These are phyloP conservation scores for Eilema depressum DNA, from an alignment of 2,888 invertebrate genomes.

Conservation along the genomic window DNA sequence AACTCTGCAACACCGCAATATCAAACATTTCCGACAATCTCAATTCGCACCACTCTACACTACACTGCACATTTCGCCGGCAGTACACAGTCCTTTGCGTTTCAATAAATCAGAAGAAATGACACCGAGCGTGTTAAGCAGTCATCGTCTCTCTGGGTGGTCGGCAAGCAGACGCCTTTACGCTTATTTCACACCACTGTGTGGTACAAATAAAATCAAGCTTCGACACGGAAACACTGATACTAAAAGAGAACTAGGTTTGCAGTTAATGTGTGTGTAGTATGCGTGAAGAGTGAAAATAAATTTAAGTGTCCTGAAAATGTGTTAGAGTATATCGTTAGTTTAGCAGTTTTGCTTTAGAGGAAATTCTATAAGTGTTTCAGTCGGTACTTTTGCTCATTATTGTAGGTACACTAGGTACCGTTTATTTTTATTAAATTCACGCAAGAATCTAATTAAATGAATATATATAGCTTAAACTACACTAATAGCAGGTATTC, in stretches of 20 bases:
- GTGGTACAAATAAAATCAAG: constrained; percentile 77
- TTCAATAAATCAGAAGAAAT: constrained; percentile 85
- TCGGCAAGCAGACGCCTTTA: constrained; percentile 75
- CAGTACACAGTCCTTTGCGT: constrained; percentile 68
- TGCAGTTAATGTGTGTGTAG: constrained; percentile 34
- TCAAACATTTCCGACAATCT: constrained; percentile 15
- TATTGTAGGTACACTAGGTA: neutral
- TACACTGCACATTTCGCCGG: constrained; percentile 43
- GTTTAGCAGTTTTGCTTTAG: neutral
- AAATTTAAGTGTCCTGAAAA: constrained; percentile 40
- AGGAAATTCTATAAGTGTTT: constrained; percentile 7
- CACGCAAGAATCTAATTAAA: neutral
- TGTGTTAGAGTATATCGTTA: constrained; percentile 20
- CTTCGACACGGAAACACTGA: constrained; percentile 67
- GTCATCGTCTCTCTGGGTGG: constrained; percentile 84
- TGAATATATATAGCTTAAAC: too few relatives aligned
- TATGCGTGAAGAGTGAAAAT: constrained; percentile 40
- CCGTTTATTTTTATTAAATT: neutral
- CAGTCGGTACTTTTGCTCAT: neutral
- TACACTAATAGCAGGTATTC: too few relatives aligned
- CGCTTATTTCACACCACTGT: constrained; percentile 78
- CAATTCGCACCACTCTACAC: constrained; percentile 31
- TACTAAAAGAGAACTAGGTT: constrained; percentile 60
- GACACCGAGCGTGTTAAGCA: constrained; percentile 81
- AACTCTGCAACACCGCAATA: neutral